Evolutionary conservation across 1,140 invertebrate species (phyloP).

Genomic region (Pseudobourletiella spinata): DNA sequence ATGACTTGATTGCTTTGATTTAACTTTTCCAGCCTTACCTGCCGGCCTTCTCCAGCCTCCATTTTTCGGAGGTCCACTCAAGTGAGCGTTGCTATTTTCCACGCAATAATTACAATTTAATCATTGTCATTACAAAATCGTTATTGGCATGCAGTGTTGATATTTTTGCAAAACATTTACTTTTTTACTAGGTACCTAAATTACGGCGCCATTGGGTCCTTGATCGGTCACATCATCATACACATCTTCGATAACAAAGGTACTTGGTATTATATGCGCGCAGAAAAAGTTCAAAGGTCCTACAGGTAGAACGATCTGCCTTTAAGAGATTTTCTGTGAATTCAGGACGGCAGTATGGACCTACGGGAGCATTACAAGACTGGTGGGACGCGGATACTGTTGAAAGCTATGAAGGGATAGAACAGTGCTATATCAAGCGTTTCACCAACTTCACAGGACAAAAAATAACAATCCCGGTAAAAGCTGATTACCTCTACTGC

Average conservation of each 20-base stretch:
- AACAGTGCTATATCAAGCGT: constrained; percentile 59
- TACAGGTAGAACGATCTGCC: no score
- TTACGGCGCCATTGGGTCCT: neutral
- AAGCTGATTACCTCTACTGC: no score
- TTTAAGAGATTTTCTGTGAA: neutral
- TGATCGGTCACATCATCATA: neutral
- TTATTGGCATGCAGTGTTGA: no score
- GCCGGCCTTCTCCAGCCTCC: constrained; percentile 2
- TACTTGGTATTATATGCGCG: no score
- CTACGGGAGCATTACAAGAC: constrained; percentile 49
- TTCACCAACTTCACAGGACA: constrained; percentile 53
- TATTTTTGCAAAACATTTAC: no score
- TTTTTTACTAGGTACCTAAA: constrained; percentile 3
- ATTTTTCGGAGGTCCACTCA: neutral
- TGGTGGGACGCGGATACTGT: constrained; percentile 57
- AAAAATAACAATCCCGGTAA: constrained; percentile 42
- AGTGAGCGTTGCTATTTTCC: neutral
- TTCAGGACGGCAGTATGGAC: neutral
- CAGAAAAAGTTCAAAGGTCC: no score
- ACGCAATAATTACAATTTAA: no score
- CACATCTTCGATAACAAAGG: constrained; percentile 1
- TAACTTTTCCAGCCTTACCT: neutral
- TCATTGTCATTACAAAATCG: no score
- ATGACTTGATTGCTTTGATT: no score
- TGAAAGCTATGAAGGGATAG: constrained; percentile 48